These are phyloP conservation scores for Tribolium freemani DNA, from an alignment of 2,888 invertebrate genomes.

Conservation along the genomic window DNA sequence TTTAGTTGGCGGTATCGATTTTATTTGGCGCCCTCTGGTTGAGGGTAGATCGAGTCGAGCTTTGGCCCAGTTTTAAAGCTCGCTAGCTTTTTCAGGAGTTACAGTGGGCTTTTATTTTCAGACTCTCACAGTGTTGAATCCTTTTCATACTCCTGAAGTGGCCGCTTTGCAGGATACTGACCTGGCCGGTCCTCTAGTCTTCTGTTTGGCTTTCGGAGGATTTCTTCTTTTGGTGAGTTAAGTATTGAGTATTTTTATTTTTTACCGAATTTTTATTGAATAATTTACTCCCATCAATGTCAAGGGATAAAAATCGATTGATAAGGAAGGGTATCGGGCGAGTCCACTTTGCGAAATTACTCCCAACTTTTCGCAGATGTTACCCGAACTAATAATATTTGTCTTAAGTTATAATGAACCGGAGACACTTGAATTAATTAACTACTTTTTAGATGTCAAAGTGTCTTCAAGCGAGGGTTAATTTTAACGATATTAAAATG, in stretches of 20 bases:
- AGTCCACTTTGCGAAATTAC: not conserved
- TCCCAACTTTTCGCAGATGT: not conserved
- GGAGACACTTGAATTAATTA: not conserved
- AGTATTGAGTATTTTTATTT: slow-evolving; percentile 48
- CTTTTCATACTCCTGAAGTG: slow-evolving; percentile 73
- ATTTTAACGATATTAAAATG: slow-evolving; percentile 15
- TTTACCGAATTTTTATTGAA: not conserved
- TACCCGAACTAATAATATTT: not conserved
- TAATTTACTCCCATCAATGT: slow-evolving; percentile 6
- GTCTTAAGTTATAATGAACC: not conserved
- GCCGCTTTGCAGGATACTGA: slow-evolving; percentile 77
- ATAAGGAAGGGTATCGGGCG: not conserved
- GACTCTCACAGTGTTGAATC: slow-evolving; percentile 82
- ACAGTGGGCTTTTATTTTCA: slow-evolving; percentile 55
- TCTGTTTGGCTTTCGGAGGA: slow-evolving; percentile 80
- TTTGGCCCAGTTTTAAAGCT: not conserved
- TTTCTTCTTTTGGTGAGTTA: slow-evolving; percentile 70
- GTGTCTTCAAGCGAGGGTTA: slow-evolving; percentile 1
- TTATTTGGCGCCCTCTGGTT: slow-evolving; percentile 17
- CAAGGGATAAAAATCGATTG: not conserved
- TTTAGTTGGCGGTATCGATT: slow-evolving; percentile 17
- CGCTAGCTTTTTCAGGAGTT: not conserved
- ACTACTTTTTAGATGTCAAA: not conserved
- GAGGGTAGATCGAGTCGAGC: not conserved
- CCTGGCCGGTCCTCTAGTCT: slow-evolving; percentile 83